Evolutionary conservation across 2,888 invertebrate species (phyloP), one percentile per base, ranked within the genome.

Genomic region (Mechanitis mazaeus): DNA sequence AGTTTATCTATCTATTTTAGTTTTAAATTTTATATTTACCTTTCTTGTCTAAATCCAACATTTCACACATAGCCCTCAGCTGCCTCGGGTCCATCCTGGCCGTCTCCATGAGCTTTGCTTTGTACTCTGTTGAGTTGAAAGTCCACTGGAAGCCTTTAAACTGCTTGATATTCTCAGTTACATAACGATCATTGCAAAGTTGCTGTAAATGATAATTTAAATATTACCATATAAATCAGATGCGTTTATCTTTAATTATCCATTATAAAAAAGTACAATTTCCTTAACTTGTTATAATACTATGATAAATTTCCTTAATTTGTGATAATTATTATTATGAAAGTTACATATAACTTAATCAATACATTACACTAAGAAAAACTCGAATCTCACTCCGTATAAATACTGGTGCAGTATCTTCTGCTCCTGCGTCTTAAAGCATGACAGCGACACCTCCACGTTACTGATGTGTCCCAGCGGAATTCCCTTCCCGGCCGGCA

Each of bases 141-240:
- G 93, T 91, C 87, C 95, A 96, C 72, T 94, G 93, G 81, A 95
- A 96, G 3, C 96, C 96, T 76, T 92, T 94, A 89, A 96, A 96
- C 78, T 94, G 93, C 73, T 94, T 92, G 59, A 96, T 92, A 81
- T 95, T 95, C 68, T 94, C 94, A 79, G 95, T 96, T 33, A 95
- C 91, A 73, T 93, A 90, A 60, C 90, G 87, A 57, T 91, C 92
- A 69, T 90, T 71, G 70, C 90, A 90, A 20, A 90, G 74, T 91
- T 91, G 90, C 91, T 91, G 71, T 6, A 60, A 64, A 42, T 3
- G 42, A 42, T 42, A 50, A 3, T 54, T 59, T 56, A 6, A 56
- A 62, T 3, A 28, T 56, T 56, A 50, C 11, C 50, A 42, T 12
- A 38, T 4, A 38, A 38, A 6, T 5, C 9, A 42, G 9, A 42